These are phyloP conservation scores for Mercenaria mercenaria DNA, from an alignment of 1,140 invertebrate genomes.

Conservation along the genomic window DNA sequence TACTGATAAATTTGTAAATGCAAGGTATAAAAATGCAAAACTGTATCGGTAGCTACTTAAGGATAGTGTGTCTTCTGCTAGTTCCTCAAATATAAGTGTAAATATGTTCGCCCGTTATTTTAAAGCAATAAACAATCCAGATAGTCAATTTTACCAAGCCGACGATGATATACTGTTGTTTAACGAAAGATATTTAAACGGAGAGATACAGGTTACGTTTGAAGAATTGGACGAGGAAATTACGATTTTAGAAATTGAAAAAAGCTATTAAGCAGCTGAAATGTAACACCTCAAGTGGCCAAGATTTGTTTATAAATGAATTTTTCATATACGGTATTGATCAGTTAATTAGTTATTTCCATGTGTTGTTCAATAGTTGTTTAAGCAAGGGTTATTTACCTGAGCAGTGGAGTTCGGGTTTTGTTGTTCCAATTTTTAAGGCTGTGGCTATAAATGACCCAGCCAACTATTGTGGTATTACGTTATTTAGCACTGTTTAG, in stretches of 20 bases:
- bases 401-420: slow-evolving; percentile 15
- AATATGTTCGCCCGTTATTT: slow-evolving; percentile 23
- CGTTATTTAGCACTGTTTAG: too few species aligned
- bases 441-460: too few species aligned
- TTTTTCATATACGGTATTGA: background rate
- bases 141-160: slow-evolving; percentile 8
- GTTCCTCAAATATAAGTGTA: background rate
- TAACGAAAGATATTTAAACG: slow-evolving; percentile 19
- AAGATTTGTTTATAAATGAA: slow-evolving; percentile 31
- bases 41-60: background rate
- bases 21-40: background rate
- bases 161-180: slow-evolving; percentile 35
- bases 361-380: background rate
- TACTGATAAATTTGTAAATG: background rate
- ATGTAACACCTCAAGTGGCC: background rate
- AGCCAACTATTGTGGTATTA: too few species aligned
- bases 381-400: slow-evolving; percentile 17
- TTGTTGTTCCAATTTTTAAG: too few species aligned
- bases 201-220: slow-evolving; percentile 15
- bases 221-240: slow-evolving; percentile 5
- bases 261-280: background rate
- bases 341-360: background rate
- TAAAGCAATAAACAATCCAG: background rate
- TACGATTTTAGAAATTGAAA: background rate
- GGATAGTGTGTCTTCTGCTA: too few species aligned